Percentiles rank a stretch among this genome's conserved stretches.
phyloP scores from a whole-genome alignment of 2,797 vertebrate species.

The Orientallactaga sibirica region DNA sequence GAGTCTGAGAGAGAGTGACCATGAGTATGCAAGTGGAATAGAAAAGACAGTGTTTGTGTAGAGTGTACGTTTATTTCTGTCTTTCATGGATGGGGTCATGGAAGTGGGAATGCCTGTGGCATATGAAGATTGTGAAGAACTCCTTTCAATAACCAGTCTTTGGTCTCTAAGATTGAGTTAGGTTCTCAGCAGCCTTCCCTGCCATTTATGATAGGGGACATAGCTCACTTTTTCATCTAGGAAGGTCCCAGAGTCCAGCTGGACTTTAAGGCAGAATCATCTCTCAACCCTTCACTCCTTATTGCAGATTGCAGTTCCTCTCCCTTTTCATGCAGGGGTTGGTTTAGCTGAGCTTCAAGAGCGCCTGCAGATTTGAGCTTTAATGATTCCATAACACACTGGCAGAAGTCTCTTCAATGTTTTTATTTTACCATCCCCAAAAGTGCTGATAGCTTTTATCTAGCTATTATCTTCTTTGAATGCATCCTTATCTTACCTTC shows the following conservation, averaged over 20 bases:
- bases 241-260: background rate
- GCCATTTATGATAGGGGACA: background rate
- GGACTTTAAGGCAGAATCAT: background rate
- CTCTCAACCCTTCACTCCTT: background rate
- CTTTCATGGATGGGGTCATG: background rate
- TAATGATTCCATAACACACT: background rate
- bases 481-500: background rate
- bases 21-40: background rate
- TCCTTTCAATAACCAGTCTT: background rate
- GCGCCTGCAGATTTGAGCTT: background rate
- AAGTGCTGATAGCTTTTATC: background rate
- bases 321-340: background rate
- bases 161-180: background rate
- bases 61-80: fast-evolving
- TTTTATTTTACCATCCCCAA: background rate
- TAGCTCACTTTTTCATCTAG: background rate
- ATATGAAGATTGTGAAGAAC: background rate
- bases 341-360: background rate
- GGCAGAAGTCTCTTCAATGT: background rate
- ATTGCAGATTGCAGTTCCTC: background rate
- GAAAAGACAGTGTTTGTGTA: fast-evolving
- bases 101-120: background rate
- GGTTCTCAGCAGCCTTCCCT: background rate
- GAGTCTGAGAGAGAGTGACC: background rate
- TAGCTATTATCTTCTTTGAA: background rate